Conservation (phyloP, 2,113 vertebrate genomes). For the Hippoglossus stenolepis region DNA sequence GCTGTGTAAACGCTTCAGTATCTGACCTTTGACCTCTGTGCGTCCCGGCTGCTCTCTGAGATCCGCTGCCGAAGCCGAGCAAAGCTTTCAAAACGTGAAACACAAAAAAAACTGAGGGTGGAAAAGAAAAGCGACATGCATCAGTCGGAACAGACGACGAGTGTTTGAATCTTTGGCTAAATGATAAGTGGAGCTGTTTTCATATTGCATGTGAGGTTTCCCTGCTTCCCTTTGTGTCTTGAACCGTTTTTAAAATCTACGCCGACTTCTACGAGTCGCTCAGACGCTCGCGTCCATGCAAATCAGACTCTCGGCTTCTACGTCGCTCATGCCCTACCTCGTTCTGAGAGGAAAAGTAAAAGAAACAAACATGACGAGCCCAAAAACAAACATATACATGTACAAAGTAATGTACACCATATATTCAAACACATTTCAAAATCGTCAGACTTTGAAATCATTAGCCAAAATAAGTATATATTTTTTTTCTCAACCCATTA, state of each 20-base stretch:
- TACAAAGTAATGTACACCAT: constrained; percentile 84
- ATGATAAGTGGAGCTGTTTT: constrained; percentile 62
- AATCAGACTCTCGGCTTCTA: constrained; percentile 38
- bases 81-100: constrained; percentile 1
- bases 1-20: not conserved
- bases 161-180: constrained; percentile 78
- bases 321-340: constrained; percentile 67
- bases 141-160: constrained; percentile 45
- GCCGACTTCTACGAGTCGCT: constrained; percentile 5
- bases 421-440: constrained; percentile 84
- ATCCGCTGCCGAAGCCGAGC: constrained; percentile 6
- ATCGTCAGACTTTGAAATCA: constrained; percentile 80
- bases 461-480: constrained; percentile 85
- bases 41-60: not conserved
- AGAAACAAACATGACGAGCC: constrained; percentile 69
- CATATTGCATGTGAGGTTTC: constrained; percentile 72
- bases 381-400: constrained; percentile 78
- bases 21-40: not conserved
- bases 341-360: constrained; percentile 58
- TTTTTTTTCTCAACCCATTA: constrained; percentile 77
- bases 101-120: constrained; percentile 21
- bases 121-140: constrained; percentile 47
- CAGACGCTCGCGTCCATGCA: constrained; percentile 65
- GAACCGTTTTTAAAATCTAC: constrained; percentile 35
- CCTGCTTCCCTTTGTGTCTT: constrained; percentile 41